These are phyloP conservation scores for Pachycephala philippinensis DNA, from an alignment of 2,113 vertebrate species.

Conservation along the genomic window DNA sequence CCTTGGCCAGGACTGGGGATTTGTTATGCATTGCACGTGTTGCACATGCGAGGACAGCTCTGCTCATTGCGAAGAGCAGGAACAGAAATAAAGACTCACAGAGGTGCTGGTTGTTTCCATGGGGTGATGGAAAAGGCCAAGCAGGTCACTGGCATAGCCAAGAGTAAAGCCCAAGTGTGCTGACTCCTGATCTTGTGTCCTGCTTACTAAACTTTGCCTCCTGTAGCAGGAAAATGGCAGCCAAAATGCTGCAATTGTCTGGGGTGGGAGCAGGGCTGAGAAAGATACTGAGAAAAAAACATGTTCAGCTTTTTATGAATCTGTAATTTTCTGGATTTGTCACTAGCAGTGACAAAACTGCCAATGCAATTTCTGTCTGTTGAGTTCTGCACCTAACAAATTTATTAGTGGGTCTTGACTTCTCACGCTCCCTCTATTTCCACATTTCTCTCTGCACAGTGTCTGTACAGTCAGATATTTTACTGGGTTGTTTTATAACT, in stretches of 20 bases:
- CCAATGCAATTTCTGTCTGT: not conserved
- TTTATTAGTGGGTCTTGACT: not conserved
- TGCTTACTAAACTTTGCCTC: not conserved
- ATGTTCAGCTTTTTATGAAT: not conserved
- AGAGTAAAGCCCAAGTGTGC: not conserved
- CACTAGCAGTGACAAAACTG: not conserved
- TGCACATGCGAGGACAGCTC: not conserved
- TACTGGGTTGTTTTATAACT: not conserved
- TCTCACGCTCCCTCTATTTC: not conserved
- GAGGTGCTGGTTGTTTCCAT: not conserved
- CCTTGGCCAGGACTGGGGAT: not conserved
- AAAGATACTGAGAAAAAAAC: not conserved
- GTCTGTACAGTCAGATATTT: not conserved
- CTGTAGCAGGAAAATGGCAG: not conserved
- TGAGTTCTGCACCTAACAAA: not conserved
- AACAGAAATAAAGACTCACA: not conserved
- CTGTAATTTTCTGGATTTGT: not conserved
- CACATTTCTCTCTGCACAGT: not conserved
- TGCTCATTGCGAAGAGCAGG: not conserved
- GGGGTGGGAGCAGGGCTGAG: not conserved
- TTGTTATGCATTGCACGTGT: not conserved
- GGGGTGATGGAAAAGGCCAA: not conserved
- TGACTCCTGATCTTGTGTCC: not conserved
- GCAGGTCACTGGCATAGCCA: not conserved
- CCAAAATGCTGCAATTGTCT: not conserved